Evolutionary conservation across 1,140 invertebrate genomes (phyloP), one percentile per base, ranked within the genome.

Genomic region (Drosophila pachea): DNA sequence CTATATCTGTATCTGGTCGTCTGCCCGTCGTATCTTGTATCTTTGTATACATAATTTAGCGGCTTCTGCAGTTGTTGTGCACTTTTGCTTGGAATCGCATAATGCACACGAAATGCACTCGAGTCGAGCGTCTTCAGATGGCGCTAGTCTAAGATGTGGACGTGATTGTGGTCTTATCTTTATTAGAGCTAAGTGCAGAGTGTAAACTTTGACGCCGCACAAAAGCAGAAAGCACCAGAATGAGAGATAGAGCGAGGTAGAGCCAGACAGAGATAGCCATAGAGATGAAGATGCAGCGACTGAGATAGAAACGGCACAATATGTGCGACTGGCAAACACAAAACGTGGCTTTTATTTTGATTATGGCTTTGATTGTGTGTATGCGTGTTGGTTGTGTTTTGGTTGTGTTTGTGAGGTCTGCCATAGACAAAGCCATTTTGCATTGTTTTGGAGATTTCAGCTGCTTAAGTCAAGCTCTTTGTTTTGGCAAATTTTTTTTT

Each of bases 171-270:
- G 36, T 35, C 29, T 42, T 55, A 78, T 62, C 63, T 74, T 76
- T 84, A 77, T 82, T 84, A 69, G 55, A 71, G 70, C 76, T 84
- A 83, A 83, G 79, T 86, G 79, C 79, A 73, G 69, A 70, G 79
- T 83, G 81, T 73, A 83, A 72, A 68, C 59, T 73, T 74, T 72
- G 63, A 67, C 69, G 65, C 62, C 55, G 64, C 62, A 73, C 42
- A 22, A 22, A 22, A 22, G 22, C 22, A 22, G 22, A 22, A 22
- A 22, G 22, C 22, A 22, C 1, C 22, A 22, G 22, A 22, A 3
- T 22, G 33, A 55, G 35, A 59, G 47, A 7, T 63, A 55, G 9
- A 40, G 38, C 7, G 38, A 11, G 22, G 22, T 1, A 22, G 22
- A 22, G 64, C 60, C 49, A 68, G 73, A 81, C 33, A 64, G 33